Base-by-base conservation (phyloP, 2,888 invertebrate species). In the Macaria notata region DNA sequence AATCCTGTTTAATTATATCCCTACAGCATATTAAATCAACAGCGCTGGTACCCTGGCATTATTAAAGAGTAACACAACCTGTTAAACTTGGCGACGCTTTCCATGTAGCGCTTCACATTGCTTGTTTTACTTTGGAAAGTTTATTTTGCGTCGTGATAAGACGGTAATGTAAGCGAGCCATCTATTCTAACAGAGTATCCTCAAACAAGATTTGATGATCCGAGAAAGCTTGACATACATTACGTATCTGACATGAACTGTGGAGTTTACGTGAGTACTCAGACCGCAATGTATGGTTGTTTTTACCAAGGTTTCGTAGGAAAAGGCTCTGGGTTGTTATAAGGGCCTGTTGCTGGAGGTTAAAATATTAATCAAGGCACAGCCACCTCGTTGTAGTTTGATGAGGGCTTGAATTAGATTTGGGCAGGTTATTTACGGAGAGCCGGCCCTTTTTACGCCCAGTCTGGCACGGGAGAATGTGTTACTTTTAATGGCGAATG, bases 331-430 rank as follows among this genome's bases (percentile, higher is more conserved):
- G 9, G 54, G 50, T 47, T 36, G 41, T 48, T 42, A 19, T 19
- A 52, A 54, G 9, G 58, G 64, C 67, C 63, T 68, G 66, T 66
- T 70, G 63, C 62, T 61, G 29, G 56, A 53, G 61, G 63, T 56
- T 76, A 54, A 74, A 76, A 76, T 74, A 73, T 76, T 74, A 72
- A 75, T 69, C 65, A 70, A 66, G 70, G 65, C 59, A 65, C 65
- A 70, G 66, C 57, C 56, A 57, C 48, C 61, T 63, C 63, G 71
- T 65, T 71, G 62, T 65, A 62, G 68, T 72, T 69, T 75, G 72
- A 76, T 70, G 74, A 74, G 66, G 48, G 64, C 60, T 68, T 61
- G 72, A 76, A 78, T 78, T 76, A 77, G 71, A 74, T 72, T 65
- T 67, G 60, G 49, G 61, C 39, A 61, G 66, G 61, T 70, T 70